A percentile compares a stretch with the other conserved stretches of the same genome.
phyloP scores from a whole-genome alignment of 2,888 invertebrate genomes.

The Metallyticus violacea region DNA sequence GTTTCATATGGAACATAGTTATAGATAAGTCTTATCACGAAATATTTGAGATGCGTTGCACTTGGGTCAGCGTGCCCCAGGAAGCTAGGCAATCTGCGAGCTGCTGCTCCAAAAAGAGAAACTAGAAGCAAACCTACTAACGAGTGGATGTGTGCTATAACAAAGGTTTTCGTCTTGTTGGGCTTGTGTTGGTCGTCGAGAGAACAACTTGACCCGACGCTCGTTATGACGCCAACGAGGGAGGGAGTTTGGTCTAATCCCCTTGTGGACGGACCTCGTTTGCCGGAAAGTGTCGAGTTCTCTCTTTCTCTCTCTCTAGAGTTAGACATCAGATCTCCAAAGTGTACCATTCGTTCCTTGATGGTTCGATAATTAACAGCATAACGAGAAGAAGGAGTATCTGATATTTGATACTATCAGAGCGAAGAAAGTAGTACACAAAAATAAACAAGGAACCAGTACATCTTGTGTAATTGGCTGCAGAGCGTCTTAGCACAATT shows the following conservation, averaged over 20 bases:
- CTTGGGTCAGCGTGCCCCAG: no score
- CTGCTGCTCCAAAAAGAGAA: not conserved
- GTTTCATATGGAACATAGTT: no score
- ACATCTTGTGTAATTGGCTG: no score
- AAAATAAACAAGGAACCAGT: not conserved
- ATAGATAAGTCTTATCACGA: no score
- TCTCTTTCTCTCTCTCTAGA: not conserved
- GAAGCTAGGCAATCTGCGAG: no score
- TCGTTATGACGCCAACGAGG: not conserved
- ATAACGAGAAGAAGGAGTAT: not conserved
- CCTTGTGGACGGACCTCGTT: not conserved
- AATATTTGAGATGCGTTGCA: no score
- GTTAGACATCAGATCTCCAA: not conserved
- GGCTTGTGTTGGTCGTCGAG: not conserved
- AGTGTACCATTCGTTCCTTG: not conserved
- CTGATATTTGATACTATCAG: not conserved
- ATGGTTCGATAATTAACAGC: not conserved
- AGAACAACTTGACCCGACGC: not conserved
- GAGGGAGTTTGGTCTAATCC: not conserved
- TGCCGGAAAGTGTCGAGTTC: not conserved
- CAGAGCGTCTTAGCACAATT: no score
- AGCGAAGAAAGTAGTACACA: not conserved
- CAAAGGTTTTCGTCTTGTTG: not conserved
- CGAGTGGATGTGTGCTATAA: not conserved
- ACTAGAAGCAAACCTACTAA: not conserved